Evolutionary conservation across 37 sponge, comb jelly and placozoan genomes (phyloP), one percentile per base, ranked within the genome.

Genomic region (Geodia barretti): DNA sequence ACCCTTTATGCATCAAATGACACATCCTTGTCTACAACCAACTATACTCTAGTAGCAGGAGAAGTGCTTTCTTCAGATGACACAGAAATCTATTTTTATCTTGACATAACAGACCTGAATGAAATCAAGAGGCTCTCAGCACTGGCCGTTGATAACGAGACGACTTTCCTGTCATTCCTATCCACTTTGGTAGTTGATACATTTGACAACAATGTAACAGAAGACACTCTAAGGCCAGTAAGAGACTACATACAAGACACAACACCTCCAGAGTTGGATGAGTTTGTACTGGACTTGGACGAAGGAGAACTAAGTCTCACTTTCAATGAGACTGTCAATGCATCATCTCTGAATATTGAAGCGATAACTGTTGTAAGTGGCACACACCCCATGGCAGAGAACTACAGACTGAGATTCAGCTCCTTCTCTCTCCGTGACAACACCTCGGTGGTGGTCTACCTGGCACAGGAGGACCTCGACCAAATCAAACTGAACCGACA

Each of bases 271-370:
- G 64, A 39, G n/a, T 69, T 87, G 0, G 63, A 41, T 20, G 32
- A 9, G 23, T 93, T 88, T 61, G 42, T 58, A 23, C 70, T 96
- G 40, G 87, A 96, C 70, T 36, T 93, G 37, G 75, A 91, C 73
- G 19, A 60, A 42, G 97, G 84, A 23, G 38, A 60, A 0, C 74
- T 96, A 9, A 65, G 39, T 1, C 41, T 96, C 9, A 74, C 70
- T 1, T 96, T 96, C 70, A 78, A 88, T 71, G 97, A 96, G 63
- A 90, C 93, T 39, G 87, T 96, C 37, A 82, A 90, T 84, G 89
- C 89, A 17, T 76, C 82, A 26, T 78, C 89, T 20, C 66, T 96
- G n/a, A 40, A 66, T 21, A 72, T 85, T 4, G 41, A 43, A 29
- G 47, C 33, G 19, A 58, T 87, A 30, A 84, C 91, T 0, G 26